A percentile compares a stretch with the other conserved stretches of the same genome.
Evolutionary conservation across 2,797 vertebrate species (phyloP).

Genomic region (Bradypodion ventrale): DNA sequence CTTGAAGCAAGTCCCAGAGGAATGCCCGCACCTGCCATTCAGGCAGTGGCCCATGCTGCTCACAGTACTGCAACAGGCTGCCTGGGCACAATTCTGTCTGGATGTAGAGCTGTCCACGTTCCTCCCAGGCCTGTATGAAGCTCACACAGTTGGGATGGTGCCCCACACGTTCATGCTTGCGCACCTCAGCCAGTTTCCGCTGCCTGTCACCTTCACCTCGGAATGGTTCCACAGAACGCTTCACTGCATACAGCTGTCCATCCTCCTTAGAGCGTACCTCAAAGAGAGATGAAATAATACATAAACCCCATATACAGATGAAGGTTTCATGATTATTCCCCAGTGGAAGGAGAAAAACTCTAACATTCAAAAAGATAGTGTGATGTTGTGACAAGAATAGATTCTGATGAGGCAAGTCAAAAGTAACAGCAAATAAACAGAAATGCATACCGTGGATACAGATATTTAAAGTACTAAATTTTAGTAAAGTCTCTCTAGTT

Average conservation of each 20-base stretch:
- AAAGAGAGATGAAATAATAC: background rate
- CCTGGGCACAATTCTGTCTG: conserved; percentile 89
- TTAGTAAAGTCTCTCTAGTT: background rate
- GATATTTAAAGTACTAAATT: background rate
- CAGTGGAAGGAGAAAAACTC: background rate
- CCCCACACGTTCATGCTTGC: conserved; percentile 84
- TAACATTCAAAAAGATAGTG: background rate
- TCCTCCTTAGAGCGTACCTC: conserved; percentile 85
- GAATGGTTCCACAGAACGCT: conserved; percentile 86
- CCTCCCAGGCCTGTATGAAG: conserved; percentile 89
- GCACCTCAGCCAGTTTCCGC: conserved; percentile 83
- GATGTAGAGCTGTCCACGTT: conserved; percentile 86
- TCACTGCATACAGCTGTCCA: conserved; percentile 84
- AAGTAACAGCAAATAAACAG: background rate
- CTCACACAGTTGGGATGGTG: conserved; percentile 85
- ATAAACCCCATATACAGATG: background rate
- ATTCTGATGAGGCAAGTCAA: background rate
- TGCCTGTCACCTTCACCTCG: conserved; percentile 83
- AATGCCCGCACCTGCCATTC: conserved; percentile 81
- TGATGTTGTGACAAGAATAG: background rate
- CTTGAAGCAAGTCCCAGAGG: conserved; percentile 86
- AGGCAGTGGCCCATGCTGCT: conserved; percentile 70
- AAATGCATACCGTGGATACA: background rate
- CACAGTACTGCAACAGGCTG: conserved; percentile 84
- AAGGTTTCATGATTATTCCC: background rate